These are phyloP conservation scores for Pachyrhynchus sulphureomaculatus DNA, from an alignment of 1,140 invertebrate genomes.

Conservation along the genomic window DNA sequence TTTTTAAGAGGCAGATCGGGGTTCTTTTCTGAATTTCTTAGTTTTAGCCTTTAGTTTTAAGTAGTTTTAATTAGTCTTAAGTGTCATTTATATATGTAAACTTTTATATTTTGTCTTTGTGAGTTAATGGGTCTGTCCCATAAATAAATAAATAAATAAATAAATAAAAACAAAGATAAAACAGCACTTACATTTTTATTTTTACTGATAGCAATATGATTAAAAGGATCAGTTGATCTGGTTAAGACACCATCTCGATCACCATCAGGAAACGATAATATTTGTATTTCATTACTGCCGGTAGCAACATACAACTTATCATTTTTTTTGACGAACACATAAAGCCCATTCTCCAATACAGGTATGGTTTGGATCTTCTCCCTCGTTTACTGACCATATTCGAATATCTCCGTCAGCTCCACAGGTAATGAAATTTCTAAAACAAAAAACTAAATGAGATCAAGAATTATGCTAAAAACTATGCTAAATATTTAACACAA, in stretches of 20 bases:
- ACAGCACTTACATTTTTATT: constrained; percentile 44
- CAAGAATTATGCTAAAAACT: neutral
- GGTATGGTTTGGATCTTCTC: constrained; percentile 83
- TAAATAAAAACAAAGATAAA: too few relatives aligned
- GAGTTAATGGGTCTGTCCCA: too few relatives aligned
- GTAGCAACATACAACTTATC: constrained; percentile 75
- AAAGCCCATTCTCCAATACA: constrained; percentile 81
- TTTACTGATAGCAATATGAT: constrained; percentile 62
- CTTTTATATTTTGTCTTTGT: too few relatives aligned
- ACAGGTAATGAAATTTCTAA: constrained; percentile 79
- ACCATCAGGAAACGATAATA: constrained; percentile 77
- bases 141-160: too few relatives aligned
- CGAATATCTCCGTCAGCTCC: constrained; percentile 90
- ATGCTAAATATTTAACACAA: too few relatives aligned
- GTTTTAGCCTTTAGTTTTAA: too few relatives aligned
- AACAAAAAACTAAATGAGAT: constrained; percentile 33
- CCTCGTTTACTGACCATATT: constrained; percentile 82
- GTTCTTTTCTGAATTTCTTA: too few relatives aligned
- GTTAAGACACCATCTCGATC: constrained; percentile 82
- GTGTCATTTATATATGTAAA: too few relatives aligned
- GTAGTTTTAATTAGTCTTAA: too few relatives aligned
- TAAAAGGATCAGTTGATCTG: constrained; percentile 82
- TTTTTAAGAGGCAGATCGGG: too few relatives aligned
- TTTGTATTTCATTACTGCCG: constrained; percentile 82
- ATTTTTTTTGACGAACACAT: constrained; percentile 64